phyloP scores from a whole-genome alignment of 2,113 vertebrate genomes.

The Mesoclemmys tuberculata region DNA sequence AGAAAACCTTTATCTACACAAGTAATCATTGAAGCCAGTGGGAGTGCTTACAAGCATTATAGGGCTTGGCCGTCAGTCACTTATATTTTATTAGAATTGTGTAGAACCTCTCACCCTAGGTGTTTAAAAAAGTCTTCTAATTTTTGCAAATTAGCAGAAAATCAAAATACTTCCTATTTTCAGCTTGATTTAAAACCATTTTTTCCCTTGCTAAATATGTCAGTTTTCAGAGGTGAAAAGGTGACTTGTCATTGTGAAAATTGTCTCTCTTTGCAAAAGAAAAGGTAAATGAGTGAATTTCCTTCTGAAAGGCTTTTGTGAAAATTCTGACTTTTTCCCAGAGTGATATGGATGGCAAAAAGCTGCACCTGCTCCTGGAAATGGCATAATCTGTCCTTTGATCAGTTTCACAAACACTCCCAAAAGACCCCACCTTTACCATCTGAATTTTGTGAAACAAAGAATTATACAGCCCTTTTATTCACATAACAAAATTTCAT shows the following conservation, averaged over 20 bases:
- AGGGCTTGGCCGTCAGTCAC: not conserved
- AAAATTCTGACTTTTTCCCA: slow-evolving; percentile 71
- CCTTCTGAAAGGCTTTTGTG: slow-evolving; percentile 53
- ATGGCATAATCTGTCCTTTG: slow-evolving; percentile 69
- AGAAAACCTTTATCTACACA: not conserved
- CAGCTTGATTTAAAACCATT: slow-evolving; percentile 2
- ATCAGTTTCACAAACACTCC: slow-evolving; percentile 75
- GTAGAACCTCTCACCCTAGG: not conserved
- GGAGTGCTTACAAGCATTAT: not conserved
- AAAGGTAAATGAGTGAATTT: slow-evolving; percentile 41
- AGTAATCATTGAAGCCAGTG: not conserved
- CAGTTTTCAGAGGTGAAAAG: slow-evolving; percentile 30
- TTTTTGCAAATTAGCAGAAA: not conserved
- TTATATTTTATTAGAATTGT: not conserved
- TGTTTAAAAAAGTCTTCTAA: not conserved
- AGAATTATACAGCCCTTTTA: slow-evolving; percentile 50
- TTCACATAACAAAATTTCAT: slow-evolving; percentile 48
- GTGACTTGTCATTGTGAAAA: slow-evolving; percentile 19
- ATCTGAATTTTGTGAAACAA: slow-evolving; percentile 60
- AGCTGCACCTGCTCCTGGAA: slow-evolving; percentile 73
- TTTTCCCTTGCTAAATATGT: slow-evolving; percentile 23
- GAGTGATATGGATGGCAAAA: slow-evolving; percentile 59
- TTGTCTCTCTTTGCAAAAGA: slow-evolving; percentile 47
- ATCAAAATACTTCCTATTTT: slow-evolving; percentile 15
- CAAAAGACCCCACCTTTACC: slow-evolving; percentile 58